These are phyloP conservation scores for Lepus oiostolus DNA, from an alignment of 2,797 vertebrate species.

Conservation along the genomic window DNA sequence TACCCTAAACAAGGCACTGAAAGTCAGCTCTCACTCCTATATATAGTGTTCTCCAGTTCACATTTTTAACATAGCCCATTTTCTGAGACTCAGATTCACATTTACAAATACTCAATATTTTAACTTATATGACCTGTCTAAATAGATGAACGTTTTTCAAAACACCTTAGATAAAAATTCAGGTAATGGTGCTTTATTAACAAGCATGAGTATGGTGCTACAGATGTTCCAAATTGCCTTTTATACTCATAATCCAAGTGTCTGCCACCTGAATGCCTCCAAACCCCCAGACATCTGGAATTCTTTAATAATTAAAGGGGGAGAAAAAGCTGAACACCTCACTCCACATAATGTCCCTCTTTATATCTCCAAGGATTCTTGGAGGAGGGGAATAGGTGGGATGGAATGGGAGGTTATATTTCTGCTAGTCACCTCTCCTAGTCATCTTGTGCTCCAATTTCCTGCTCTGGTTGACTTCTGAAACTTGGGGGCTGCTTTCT, in stretches of 20 bases:
- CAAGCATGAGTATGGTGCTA: background rate
- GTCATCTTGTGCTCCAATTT: conserved; percentile 44
- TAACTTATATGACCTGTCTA: background rate
- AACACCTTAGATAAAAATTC: conserved; percentile 16
- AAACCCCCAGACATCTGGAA: conserved; percentile 57
- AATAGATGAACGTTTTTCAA: conserved; percentile 4
- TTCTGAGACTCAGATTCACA: background rate
- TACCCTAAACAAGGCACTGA: background rate
- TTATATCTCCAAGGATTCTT: conserved; percentile 35
- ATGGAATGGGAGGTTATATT: background rate
- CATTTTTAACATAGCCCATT: background rate
- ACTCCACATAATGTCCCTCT: background rate
- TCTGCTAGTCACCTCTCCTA: background rate
- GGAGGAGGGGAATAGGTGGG: conserved; percentile 48
- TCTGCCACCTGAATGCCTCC: background rate
- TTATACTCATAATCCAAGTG: conserved; percentile 31
- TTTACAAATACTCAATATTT: background rate
- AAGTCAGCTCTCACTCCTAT: background rate
- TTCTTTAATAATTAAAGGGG: conserved; percentile 8
- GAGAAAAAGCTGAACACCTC: background rate
- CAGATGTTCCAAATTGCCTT: background rate
- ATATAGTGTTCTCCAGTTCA: background rate
- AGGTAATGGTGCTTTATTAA: background rate
- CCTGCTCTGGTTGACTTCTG: conserved; percentile 43
- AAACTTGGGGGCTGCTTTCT: conserved; percentile 20